Percentiles rank a stretch among this genome's conserved stretches.
Evolutionary conservation across 2,888 invertebrate species (phyloP).

Genomic region (Steromphala cineraria): DNA sequence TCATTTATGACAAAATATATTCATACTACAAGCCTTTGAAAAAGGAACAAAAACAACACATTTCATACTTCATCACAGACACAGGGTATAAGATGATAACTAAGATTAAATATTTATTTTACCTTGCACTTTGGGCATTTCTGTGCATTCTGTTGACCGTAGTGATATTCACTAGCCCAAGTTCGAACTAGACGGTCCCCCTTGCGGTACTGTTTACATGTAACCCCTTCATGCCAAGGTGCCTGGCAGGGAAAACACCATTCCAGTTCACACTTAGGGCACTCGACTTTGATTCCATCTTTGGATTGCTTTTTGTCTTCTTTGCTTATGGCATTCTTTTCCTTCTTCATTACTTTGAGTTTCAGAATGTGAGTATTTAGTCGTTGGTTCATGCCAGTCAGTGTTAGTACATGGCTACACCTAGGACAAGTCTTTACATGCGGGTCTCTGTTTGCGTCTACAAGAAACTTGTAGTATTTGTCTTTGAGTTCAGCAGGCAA

Average conservation of each 20-base stretch:
- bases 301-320: background rate
- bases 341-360: slow-evolving; percentile 30
- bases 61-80: too few relatives aligned
- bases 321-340: background rate
- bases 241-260: slow-evolving; percentile 77
- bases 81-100: too few relatives aligned
- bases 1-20: too few relatives aligned
- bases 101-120: too few relatives aligned
- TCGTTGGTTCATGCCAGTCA: background rate
- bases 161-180: slow-evolving; percentile 74
- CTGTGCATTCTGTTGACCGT: slow-evolving; percentile 75
- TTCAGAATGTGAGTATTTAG: background rate
- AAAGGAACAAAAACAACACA: too few relatives aligned
- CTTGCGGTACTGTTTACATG: slow-evolving; percentile 72
- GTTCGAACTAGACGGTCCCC: slow-evolving; percentile 73
- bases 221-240: slow-evolving; percentile 73
- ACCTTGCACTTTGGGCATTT: slow-evolving; percentile 76
- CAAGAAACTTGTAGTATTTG: slow-evolving; percentile 70
- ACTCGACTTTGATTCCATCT: slow-evolving; percentile 53
- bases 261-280: slow-evolving; percentile 69
- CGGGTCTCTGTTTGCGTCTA: slow-evolving; percentile 72
- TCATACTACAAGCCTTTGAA: too few relatives aligned
- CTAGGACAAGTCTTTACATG: slow-evolving; percentile 74
- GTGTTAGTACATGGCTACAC: slow-evolving; percentile 66
- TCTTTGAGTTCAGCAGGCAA: slow-evolving; percentile 63